These are phyloP conservation scores for Cephus runcator DNA, from an alignment of 2,888 invertebrate genomes.

Conservation along the genomic window DNA sequence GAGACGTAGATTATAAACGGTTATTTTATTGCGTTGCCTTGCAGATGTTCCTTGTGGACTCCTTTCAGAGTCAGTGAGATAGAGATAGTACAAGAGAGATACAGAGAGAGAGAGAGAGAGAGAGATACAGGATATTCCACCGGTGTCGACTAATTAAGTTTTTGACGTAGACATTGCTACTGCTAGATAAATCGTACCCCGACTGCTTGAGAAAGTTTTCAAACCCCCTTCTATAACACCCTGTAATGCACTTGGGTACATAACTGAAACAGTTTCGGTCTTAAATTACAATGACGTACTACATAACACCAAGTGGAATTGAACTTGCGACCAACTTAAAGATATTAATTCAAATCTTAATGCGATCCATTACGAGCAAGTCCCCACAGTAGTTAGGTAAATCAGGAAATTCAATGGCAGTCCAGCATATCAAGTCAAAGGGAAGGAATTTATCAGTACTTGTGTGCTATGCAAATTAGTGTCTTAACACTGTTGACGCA, in stretches of 20 bases:
- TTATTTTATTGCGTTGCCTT: conserved; percentile 40
- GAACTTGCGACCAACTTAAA: too few species aligned
- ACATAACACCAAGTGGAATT: too few species aligned
- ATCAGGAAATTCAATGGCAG: conserved; percentile 22
- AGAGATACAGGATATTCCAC: background rate
- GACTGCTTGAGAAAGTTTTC: too few species aligned
- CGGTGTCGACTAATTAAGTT: conserved; percentile 36
- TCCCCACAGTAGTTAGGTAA: too few species aligned
- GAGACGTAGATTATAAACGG: conserved; percentile 36
- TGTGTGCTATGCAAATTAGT: conserved; percentile 36
- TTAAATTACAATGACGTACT: too few species aligned
- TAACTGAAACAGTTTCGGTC: too few species aligned
- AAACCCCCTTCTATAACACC: too few species aligned
- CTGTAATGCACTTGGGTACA: too few species aligned
- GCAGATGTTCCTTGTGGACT: conserved; percentile 9
- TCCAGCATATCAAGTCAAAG: conserved; percentile 24
- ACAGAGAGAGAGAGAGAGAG: background rate
- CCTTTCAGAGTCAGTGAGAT: background rate
- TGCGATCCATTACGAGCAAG: too few species aligned
- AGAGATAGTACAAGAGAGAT: too few species aligned
- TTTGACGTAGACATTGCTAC: conserved; percentile 19
- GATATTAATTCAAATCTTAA: too few species aligned
- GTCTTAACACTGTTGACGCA: conserved; percentile 36
- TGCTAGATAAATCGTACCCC: too few species aligned
- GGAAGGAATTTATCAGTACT: conserved; percentile 28